Evolutionary conservation across 2,888 invertebrate genomes (phyloP), one percentile per base, ranked within the genome.

Genomic region (Parasteatoda lunata): DNA sequence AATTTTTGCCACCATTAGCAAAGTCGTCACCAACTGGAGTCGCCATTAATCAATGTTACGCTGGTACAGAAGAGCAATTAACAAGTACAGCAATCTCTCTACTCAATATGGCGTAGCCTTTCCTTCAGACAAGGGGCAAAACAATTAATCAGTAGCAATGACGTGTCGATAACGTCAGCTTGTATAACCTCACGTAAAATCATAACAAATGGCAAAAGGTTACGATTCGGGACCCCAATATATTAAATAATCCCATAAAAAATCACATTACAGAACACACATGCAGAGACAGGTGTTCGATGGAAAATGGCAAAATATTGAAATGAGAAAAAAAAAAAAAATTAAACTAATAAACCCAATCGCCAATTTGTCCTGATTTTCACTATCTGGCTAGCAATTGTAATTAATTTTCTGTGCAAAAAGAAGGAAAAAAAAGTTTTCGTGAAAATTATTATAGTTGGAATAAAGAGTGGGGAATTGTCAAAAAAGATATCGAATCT

Each of bases 121-220:
- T 83, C 85, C 68, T 72, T 80, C 80, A 77, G 80, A 86, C 59
- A 59, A 13, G 59, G n/a, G 59, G 66, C 65, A 77, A 81, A 80
- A 81, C 85, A 72, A 86, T 86, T 86, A 86, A 86, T 86, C 85
- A 86, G 52, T 49, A 52, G 66, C 49, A 78, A 73, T 71, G 80
- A 86, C 76, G 77, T 80, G 80, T 59, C 85, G 77, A 86, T 86
- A 86, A 66, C 80, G 76, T 52, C 73, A 79, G 79, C 79, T 79
- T 64, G 75, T 79, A 76, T 65, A 45, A n/a, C 59, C 59, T 13
- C 59, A 59, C 59, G 59, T 59, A 59, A 30, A 45, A 30, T 77
- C 85, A 54, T 86, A 86, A 77, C 80, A 80, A 86, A 81, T 79
- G 85, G 73, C 76, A 49, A 52, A 15, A 69, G 69, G 75, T 73